Evolutionary conservation across 2,888 invertebrate species (phyloP), one percentile per base, ranked within the genome.

Genomic region (Boloria euphrosyne): DNA sequence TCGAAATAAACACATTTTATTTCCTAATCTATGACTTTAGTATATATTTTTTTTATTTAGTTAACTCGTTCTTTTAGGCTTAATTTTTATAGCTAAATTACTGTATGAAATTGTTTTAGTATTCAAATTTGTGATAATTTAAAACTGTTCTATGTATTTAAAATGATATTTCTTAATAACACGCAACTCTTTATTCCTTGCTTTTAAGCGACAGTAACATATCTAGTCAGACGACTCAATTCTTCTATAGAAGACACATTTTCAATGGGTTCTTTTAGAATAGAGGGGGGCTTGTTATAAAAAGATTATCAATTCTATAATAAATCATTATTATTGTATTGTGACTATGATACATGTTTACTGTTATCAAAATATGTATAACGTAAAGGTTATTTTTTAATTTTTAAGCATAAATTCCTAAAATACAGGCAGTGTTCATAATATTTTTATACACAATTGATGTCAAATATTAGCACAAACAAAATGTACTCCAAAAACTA

Each of bases 401-500:
- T 10, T 38, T 38, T 38, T 38, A 38, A 10, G 10, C 10, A 38
- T 38, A 38, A 10, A 7, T 38, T 7, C 31, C 31, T 7, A 38
- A 38, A 38, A 38, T 7, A 38, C 10, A 10, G 2, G 10, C 31
- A 22, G 22, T 38, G 10, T 38, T 10, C 31, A 38, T 38, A 10
- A 10, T 38, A 38, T 38, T n/a, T n/a, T 10, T 44, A n/a, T 5
- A 55, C 3, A 6, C n/a, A 4, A 57, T 27, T 46, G 4, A 57
- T 14, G 31, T 10, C 6, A 22, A 7, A 16, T 58, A 44, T 43
- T 51, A 51, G 64, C 65, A 65, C 59, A 65, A 65, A 65, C 17
- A 51, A 43, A 55, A 47, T 43, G 57, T 43, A 27, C 50, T 16
- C 17, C 6, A 27, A 14, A 17, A 64, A 27, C 52, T 52, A 47